These are phyloP conservation scores for Nanorana parkeri DNA, from an alignment of 2,113 vertebrate genomes.

Conservation along the genomic window DNA sequence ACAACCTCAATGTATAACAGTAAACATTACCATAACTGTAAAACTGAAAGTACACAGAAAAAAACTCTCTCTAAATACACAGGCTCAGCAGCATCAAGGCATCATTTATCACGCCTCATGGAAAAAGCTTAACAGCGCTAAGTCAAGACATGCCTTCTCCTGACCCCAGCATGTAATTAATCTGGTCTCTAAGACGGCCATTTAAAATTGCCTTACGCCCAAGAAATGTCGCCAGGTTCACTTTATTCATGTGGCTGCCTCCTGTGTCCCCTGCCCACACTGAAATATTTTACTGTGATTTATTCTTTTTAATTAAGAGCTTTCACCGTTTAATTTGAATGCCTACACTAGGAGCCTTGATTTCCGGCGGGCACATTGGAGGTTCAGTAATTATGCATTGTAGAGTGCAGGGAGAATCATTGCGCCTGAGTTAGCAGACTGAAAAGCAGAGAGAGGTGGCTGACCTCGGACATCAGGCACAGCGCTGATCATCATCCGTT, in stretches of 20 bases:
- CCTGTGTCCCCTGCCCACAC: constrained; percentile 51
- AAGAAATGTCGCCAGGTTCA: not conserved
- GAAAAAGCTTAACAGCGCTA: constrained; percentile 8
- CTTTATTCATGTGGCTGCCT: constrained; percentile 14
- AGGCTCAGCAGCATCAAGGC: no score
- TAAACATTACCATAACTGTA: no score
- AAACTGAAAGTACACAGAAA: no score
- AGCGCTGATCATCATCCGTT: not conserved
- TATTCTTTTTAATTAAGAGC: constrained; percentile 69
- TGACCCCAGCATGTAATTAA: constrained; percentile 27
- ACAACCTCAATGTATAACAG: no score
- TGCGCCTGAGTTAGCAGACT: not conserved
- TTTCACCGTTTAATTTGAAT: constrained; percentile 70
- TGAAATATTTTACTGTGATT: constrained; percentile 63
- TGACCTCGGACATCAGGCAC: constrained; percentile 2
- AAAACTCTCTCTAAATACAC: no score
- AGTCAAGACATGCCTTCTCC: not conserved
- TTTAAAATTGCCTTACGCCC: not conserved
- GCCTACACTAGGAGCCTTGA: constrained; percentile 66
- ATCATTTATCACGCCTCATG: not conserved
- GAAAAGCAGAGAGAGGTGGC: not conserved
- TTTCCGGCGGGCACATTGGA: constrained; percentile 67
- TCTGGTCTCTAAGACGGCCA: constrained; percentile 9
- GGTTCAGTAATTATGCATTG: constrained; percentile 66
- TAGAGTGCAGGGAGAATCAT: constrained; percentile 66